phyloP scores from a whole-genome alignment of 2,888 invertebrate species.

The Lithosia quadra region DNA sequence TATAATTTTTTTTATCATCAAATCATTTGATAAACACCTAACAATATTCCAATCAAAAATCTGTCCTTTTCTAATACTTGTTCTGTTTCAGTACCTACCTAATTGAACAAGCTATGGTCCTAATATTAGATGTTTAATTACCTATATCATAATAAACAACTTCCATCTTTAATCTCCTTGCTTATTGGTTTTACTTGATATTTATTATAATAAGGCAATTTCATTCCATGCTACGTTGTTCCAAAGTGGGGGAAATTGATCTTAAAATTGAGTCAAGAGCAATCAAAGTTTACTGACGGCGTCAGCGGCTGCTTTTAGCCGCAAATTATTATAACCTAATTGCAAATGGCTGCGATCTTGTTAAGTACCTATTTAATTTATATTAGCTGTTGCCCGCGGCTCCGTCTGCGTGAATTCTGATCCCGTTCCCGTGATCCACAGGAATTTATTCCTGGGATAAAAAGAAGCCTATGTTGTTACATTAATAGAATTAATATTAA shows the following conservation, averaged over 20 bases:
- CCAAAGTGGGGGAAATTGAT: constrained; percentile 42
- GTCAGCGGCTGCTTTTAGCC: constrained; percentile 24
- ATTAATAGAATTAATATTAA: too few species aligned
- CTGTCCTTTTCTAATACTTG: not conserved
- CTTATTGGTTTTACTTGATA: not conserved
- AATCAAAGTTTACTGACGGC: constrained; percentile 46
- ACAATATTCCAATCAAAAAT: not conserved
- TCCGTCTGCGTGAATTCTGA: too few species aligned
- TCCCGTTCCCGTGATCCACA: too few species aligned
- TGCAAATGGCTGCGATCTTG: constrained; percentile 4
- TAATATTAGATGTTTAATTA: not conserved
- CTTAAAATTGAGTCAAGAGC: constrained; percentile 38
- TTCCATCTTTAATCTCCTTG: not conserved
- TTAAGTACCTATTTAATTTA: not conserved
- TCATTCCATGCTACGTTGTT: not conserved
- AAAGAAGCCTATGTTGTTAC: too few species aligned
- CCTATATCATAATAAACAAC: too few species aligned
- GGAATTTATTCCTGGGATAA: too few species aligned
- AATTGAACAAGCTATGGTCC: not conserved
- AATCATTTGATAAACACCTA: not conserved
- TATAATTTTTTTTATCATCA: too few species aligned
- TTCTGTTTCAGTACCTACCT: too few species aligned
- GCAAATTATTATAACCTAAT: not conserved
- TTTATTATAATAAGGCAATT: constrained; percentile 13
- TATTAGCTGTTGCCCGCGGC: too few species aligned